Conservation (phyloP, 2,797 vertebrate species). For the Tokudaia tokunoshimensis region DNA sequence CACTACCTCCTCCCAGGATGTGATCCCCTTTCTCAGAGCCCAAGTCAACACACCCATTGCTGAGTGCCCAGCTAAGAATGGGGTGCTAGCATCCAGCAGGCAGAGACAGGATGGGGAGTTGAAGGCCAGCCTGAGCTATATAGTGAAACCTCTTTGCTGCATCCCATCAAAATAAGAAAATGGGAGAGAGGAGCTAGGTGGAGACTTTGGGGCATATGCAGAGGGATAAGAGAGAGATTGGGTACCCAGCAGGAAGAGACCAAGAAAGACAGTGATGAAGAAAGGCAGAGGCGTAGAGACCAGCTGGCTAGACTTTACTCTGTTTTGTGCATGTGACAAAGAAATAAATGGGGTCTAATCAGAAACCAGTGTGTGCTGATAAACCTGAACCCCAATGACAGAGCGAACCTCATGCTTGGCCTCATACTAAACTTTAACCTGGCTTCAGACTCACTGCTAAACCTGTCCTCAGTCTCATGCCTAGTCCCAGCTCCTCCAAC, state of each 20-base stretch:
- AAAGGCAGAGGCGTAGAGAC: neutral
- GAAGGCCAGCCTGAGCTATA: neutral
- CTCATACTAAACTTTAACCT: slow-evolving; percentile 68
- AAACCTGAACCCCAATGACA: slow-evolving; percentile 41
- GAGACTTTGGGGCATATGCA: neutral
- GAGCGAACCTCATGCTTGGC: slow-evolving; percentile 55
- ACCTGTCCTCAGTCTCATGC: slow-evolving; percentile 57
- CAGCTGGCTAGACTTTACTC: neutral
- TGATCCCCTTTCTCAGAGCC: neutral
- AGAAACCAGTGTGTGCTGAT: slow-evolving; percentile 43
- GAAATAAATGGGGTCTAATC: neutral
- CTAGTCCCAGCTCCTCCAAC: slow-evolving; percentile 58
- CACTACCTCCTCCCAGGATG: neutral
- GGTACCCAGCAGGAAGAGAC: neutral
- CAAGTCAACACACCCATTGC: too few species aligned
- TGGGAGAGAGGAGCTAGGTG: neutral
- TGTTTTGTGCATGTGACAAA: neutral
- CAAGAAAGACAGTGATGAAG: neutral
- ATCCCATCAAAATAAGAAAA: neutral
- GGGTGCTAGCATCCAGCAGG: neutral
- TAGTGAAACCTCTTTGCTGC: neutral
- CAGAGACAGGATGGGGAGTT: neutral
- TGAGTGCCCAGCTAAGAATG: neutral
- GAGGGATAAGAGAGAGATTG: neutral
- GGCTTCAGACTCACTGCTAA: slow-evolving; percentile 45